These are phyloP conservation scores for Octonoba sinensis DNA, from an alignment of 2,888 invertebrate genomes.

Conservation along the genomic window DNA sequence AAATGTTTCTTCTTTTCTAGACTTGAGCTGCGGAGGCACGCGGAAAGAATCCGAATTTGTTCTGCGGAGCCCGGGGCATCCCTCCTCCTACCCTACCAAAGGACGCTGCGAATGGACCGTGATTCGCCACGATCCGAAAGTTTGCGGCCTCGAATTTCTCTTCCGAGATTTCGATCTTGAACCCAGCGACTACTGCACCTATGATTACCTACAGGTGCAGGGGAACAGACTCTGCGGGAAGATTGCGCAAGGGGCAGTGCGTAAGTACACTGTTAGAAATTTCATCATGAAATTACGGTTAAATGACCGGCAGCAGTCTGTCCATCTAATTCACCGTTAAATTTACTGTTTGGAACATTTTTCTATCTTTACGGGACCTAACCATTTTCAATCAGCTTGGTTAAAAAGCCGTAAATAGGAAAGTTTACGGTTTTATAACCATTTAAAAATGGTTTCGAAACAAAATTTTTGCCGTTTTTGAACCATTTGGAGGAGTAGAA, in stretches of 20 bases:
- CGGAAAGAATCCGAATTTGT: constrained; percentile 61
- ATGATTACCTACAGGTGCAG: constrained; percentile 67
- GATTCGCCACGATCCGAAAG: constrained; percentile 51
- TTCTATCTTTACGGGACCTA: too few species aligned
- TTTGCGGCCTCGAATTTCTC: constrained; percentile 67
- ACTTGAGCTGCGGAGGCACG: constrained; percentile 58
- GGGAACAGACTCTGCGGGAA: constrained; percentile 67
- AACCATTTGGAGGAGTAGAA: too few species aligned
- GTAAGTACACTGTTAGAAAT: too few species aligned
- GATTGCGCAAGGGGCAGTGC: constrained; percentile 64
- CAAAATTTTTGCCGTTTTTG: too few species aligned
- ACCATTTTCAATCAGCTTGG: too few species aligned
- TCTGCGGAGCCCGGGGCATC: constrained; percentile 64
- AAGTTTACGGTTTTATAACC: too few species aligned
- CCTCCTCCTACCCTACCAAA: constrained; percentile 58
- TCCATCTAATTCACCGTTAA: too few species aligned
- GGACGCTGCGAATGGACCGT: constrained; percentile 64
- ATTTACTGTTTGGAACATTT: too few species aligned
- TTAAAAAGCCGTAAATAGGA: too few species aligned
- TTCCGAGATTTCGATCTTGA: constrained; percentile 67
- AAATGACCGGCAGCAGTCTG: too few species aligned
- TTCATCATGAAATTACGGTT: too few species aligned
- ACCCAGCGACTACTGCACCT: constrained; percentile 66
- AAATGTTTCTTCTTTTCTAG: constrained; percentile 8
- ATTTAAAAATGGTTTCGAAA: too few species aligned